Evolutionary conservation across 2,888 invertebrate species (phyloP).

Genomic region (Amiota minor): DNA sequence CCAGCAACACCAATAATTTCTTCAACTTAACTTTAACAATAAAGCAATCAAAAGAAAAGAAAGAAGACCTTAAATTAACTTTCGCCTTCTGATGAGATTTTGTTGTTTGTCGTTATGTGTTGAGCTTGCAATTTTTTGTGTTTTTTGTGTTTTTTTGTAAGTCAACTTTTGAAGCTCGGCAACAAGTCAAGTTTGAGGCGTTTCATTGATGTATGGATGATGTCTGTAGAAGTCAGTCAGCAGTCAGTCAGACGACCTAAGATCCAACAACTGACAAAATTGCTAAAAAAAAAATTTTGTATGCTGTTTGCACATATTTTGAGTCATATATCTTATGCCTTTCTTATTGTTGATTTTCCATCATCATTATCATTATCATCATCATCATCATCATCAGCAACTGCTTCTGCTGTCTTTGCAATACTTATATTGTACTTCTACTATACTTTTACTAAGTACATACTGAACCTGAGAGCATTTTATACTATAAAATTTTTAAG

Average conservation of each 20-base stretch:
- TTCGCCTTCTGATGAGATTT: conserved; percentile 24
- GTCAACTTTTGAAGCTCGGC: background rate
- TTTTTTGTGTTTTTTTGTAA: background rate
- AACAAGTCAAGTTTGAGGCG: conserved; percentile 14
- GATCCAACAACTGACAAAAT: too few species aligned
- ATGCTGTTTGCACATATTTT: conserved; percentile 16
- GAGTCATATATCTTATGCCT: conserved; percentile 12
- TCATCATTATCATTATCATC: too few species aligned
- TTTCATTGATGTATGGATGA: conserved; percentile 22
- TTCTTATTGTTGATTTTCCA: background rate
- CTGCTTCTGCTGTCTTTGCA: conserved; percentile 14
- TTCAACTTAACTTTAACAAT: background rate
- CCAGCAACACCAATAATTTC: background rate
- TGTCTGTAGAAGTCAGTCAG: background rate
- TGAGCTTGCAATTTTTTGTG: conserved; percentile 8
- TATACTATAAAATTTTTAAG: background rate
- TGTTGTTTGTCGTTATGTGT: background rate
- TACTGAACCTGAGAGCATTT: too few species aligned
- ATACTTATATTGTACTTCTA: conserved; percentile 4
- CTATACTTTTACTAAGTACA: too few species aligned
- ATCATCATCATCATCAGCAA: too few species aligned
- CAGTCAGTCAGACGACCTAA: too few species aligned
- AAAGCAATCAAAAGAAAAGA: conserved; percentile 16
- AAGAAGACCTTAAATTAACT: conserved; percentile 14
- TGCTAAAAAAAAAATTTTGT: background rate